Conservation (phyloP, 23 tunicate species). For the Clavelina lepadiformis region DNA sequence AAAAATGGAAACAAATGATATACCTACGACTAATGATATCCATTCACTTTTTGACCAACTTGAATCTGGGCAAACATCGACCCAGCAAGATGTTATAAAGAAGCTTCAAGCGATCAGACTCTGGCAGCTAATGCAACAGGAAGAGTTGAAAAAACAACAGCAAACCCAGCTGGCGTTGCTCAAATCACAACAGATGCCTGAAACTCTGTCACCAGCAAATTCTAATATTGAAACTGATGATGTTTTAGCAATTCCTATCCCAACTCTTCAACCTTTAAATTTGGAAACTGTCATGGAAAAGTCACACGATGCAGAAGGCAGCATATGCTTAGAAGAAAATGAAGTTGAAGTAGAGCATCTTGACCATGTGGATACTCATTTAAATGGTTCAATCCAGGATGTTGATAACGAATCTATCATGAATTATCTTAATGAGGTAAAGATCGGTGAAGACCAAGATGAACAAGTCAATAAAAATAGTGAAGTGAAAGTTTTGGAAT, state of each 20-base stretch:
- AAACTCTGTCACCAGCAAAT: no score
- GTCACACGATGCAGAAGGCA: no score
- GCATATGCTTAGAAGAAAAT: neutral
- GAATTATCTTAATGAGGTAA: no score
- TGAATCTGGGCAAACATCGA: constrained; percentile 7
- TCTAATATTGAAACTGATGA: constrained; percentile 6
- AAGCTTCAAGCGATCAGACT: constrained; percentile 73
- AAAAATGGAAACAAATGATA: no score
- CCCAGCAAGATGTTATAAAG: constrained; percentile 41
- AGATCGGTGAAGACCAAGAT: no score
- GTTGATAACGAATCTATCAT: no score
- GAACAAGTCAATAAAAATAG: no score
- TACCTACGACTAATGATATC: constrained; percentile 17
- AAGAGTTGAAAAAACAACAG: constrained; percentile 72
- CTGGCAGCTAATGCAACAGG: constrained; percentile 86
- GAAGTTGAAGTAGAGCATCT: neutral
- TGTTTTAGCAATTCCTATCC: constrained; percentile 30
- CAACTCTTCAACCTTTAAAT: neutral
- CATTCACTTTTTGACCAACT: constrained; percentile 29
- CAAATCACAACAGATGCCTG: constrained; percentile 43
- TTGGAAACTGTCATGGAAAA: constrained; percentile 31
- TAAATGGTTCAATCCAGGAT: no score
- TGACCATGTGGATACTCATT: neutral
- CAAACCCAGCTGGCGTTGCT: constrained; percentile 61
- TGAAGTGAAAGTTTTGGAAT: neutral